Percentiles rank a stretch among this genome's conserved stretches.
Evolutionary conservation across 23 tunicate species (phyloP).

Genomic region (Pegea sp.): DNA sequence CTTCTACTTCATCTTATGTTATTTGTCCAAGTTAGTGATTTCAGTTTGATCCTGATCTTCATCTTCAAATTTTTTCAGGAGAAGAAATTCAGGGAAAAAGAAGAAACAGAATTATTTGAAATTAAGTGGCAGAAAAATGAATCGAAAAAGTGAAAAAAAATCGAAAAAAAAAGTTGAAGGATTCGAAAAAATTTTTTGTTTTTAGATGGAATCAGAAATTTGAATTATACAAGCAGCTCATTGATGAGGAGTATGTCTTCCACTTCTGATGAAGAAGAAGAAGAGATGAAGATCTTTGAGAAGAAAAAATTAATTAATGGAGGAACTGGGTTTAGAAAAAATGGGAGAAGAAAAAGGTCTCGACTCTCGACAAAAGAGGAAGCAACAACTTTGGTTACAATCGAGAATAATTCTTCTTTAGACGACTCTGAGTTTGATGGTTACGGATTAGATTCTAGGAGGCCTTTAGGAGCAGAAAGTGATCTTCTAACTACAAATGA

Average conservation of each 20-base stretch:
- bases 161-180: too few relatives aligned
- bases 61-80: background rate
- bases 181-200: background rate
- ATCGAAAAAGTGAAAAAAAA: background rate
- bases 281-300: too few relatives aligned
- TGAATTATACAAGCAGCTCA: conserved; percentile 6
- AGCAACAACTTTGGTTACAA: background rate
- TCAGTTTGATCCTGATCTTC: background rate
- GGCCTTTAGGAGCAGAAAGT: too few relatives aligned
- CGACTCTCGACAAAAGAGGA: too few relatives aligned
- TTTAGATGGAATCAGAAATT: conserved; percentile 11
- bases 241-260: conserved; percentile 54
- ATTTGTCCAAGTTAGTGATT: conserved; percentile 10
- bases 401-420: background rate
- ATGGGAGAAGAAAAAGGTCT: too few relatives aligned
- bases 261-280: conserved; percentile 8
- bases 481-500: too few relatives aligned
- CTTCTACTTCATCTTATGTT: conserved; percentile 11
- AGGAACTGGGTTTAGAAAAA: too few relatives aligned
- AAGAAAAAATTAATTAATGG: too few relatives aligned
- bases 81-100: background rate
- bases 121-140: background rate
- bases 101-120: background rate
- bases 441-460: background rate
- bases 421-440: background rate